Percentiles rank a stretch among this genome's conserved stretches.
phyloP scores from a whole-genome alignment of 2,113 vertebrate species.

The Aldabrachelys gigantea region DNA sequence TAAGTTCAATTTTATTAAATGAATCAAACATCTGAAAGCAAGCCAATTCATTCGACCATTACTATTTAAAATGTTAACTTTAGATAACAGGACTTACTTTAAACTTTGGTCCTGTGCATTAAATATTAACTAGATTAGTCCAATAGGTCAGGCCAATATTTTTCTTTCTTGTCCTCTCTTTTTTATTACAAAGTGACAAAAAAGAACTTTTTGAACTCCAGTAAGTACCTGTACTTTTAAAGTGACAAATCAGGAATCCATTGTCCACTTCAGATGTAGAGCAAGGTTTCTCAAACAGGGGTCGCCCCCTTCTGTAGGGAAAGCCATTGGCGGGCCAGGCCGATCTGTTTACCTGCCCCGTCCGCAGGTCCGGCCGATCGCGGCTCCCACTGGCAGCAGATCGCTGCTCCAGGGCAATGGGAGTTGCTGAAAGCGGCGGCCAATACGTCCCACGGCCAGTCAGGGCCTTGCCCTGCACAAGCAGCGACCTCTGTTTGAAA shows the following conservation, averaged over 20 bases:
- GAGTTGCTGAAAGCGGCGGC: too few species aligned
- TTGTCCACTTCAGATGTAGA: neutral
- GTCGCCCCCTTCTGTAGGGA: too few species aligned
- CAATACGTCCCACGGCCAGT: too few species aligned
- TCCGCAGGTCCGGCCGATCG: too few species aligned
- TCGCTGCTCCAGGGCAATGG: too few species aligned
- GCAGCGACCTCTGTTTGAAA: too few species aligned
- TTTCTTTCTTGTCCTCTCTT: neutral
- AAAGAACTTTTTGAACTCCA: neutral
- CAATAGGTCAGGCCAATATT: neutral
- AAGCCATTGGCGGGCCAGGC: too few species aligned
- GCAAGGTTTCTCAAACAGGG: too few species aligned
- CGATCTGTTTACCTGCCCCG: too few species aligned
- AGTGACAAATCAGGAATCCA: neutral
- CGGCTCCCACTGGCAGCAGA: too few species aligned
- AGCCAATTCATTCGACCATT: neutral
- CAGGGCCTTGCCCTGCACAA: too few species aligned
- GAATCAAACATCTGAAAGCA: neutral
- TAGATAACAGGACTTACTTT: neutral
- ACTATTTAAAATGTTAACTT: neutral
- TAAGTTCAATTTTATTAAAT: neutral
- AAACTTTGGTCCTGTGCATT: neutral
- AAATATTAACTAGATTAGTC: neutral
- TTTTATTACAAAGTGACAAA: neutral
- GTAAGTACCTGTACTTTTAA: neutral